Evolutionary conservation across 2,113 vertebrate genomes (phyloP), one percentile per base, ranked within the genome.

Genomic region (Myotis lucifugus): DNA sequence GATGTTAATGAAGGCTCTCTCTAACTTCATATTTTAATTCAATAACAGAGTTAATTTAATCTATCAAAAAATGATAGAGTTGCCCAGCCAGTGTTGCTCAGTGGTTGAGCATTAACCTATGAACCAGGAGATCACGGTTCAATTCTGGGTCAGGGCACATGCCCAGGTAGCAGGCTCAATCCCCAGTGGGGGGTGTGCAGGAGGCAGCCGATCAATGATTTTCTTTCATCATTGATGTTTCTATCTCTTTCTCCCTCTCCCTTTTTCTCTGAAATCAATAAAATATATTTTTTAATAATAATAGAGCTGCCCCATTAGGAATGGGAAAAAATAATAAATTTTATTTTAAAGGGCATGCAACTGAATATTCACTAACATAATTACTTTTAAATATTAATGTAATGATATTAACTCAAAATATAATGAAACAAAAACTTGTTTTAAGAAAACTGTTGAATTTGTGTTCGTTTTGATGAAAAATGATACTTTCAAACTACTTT

Each of bases 401-500:
- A 46, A 76, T 79, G 4, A 6, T 15, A 42, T 76, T 72, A 59
- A 56, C 23, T 84, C 61, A 56, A 88, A 83, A 25, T 46, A 42
- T 52, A 95, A 52, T 34, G 25, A 83, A 90, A 87, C 4, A 59
- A 67, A 82, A 72, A 29, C 48, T 32, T 70, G 25, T 67, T 76
- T 85, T 64, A 29, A 67, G 23, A 79, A 79, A 66, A 74, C 42
- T 64, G 17, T 42, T 87, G 27, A 88, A 50, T 54, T 64, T 40
- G 7, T 85, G 59, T 87, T 96, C 66, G 13, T 91, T 93, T 95
- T 88, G 37, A 73, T 74, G 83, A 85, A 90, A 91, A 91, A 76
- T 73, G 29, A 42, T 70, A 9, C 56, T 87, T 76, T 86, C 12
- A 83, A 48, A 67, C 46, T 64, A 59, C 8, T 94, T 88, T 66